Base-by-base conservation (phyloP, 2,113 vertebrate genomes). In the Pitta sordida region DNA sequence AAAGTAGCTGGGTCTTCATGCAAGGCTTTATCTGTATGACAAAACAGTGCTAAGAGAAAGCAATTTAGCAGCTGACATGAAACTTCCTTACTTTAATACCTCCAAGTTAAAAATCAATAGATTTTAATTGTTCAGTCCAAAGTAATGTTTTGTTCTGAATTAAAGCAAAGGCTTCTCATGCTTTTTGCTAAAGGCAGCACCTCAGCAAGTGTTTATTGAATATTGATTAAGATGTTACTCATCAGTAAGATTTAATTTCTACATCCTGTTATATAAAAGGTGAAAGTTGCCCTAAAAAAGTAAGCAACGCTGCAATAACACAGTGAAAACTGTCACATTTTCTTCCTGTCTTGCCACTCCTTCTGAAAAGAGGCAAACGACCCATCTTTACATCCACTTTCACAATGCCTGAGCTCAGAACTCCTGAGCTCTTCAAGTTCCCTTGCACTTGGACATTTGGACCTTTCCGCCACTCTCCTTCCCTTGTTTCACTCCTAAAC, bases 101-200 rank as follows among this genome's bases (percentile, higher is more conserved):
- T 53, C 32, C 32, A 27, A 69, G 70, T 85, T 68, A 58, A 90
- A 93, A 93, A 88, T 83, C 84, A 62, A 93, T 90, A 27, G 26
- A 63, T 91, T 95, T 91, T 96, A 93, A 88, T 96, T 91, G 91
- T 34, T 78, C 34, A 5, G 39, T 34, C 22, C 82, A 51, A 76
- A 85, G 51, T 11, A 58, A 62, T 15, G 23, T 43, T 85, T 69
- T 46, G 44, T 5, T 85, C 79, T 85, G 82, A 90, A 76, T 3
- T 53, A 51, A 41, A 60, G 69, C 21, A 64, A 70, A 19, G 69
- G 11, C 7, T 64, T 59, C 23, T 34, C 32, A 7, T 3, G 1
- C 60, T 67, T 62, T 51, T 74, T 84, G 64, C 29, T 48, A 4
- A 64, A 76, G 49, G 21, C 21, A 77, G 20, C 32, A 70, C 51